Base-by-base conservation (phyloP, 2,113 vertebrate species). In the Ascaphus truei region DNA sequence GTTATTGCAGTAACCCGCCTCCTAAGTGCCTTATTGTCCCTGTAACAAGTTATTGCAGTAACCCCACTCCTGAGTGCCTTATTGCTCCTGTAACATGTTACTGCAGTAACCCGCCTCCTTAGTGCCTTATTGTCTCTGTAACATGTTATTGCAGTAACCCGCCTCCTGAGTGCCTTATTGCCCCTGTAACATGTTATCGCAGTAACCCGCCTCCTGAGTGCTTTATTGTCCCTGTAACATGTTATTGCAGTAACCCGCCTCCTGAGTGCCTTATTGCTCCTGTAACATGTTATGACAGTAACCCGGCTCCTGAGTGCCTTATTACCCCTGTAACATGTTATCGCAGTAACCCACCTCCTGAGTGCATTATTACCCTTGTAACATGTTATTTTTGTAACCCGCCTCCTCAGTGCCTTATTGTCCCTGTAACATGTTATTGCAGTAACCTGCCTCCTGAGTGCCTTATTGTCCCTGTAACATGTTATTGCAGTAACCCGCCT, bases 201-300 rank as follows among this genome's bases (percentile, higher is more conserved):
- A 63, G 61, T 63, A 33, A 25, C 43, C 61, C 30, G 20, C 29
- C 22, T 33, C 59, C 16, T n/a, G 47, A 26, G 47, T 26, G 20
- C 47, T 22, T 51, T 51, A 51, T 51, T 51, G 3, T n/a, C 47
- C 22, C 47, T 51, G 30, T 56, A 34, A 20, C 29, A 20, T 34
- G 29, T 56, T 56, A 22, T 65, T 56, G 56, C 27, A 66, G 50
- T 66, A 31, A 43, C 36, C 51, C 16, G 18, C 16, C 51, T 23
- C 59, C 63, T 23, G 52, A 55, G 52, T 33, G 50, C 27, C 34
- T 63, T 50, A 51, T 63, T 63, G 13, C 25, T n/a, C 33, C 45
- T 43, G 33, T 39, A 51, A 31, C 36, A 20, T 39, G 31, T 52
- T 66, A 53, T 55, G 41, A 55, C 63, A 55, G 50, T 55, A 55